A percentile compares a stretch with the other conserved stretches of the same genome.
Conservation (phyloP, 2,113 vertebrate species). For the Nymphicus hollandicus region DNA sequence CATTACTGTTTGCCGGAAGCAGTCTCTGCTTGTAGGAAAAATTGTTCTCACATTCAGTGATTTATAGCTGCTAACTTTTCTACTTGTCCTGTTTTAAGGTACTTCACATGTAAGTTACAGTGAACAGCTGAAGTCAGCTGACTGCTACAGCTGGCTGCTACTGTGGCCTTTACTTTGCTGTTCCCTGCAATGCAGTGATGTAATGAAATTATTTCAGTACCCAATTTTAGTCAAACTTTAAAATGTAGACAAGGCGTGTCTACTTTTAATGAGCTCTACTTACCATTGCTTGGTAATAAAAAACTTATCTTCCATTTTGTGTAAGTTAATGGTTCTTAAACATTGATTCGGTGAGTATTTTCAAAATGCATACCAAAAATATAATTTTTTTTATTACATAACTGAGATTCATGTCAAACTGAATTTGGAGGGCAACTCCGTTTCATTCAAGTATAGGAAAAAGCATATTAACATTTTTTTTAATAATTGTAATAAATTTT, state of each 20-base stretch:
- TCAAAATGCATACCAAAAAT: neutral
- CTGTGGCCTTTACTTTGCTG: neutral
- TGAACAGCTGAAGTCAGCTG: neutral
- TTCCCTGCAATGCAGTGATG: neutral
- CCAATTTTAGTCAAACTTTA: neutral
- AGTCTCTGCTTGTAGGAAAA: neutral
- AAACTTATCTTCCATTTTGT: neutral
- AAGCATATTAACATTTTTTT: neutral
- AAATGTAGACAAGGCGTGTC: neutral
- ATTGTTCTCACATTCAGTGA: neutral
- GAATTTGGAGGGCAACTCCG: neutral
- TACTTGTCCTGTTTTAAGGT: neutral
- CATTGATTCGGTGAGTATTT: neutral
- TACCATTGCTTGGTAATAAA: neutral
- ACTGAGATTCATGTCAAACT: neutral
- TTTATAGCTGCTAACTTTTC: neutral
- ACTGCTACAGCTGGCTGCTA: neutral
- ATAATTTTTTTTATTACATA: neutral
- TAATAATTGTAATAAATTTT: neutral
- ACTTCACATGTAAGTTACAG: neutral
- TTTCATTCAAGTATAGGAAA: neutral
- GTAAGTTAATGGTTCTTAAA: neutral
- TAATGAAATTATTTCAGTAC: neutral
- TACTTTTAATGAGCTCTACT: neutral
- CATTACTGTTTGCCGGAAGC: neutral